Percentiles rank a stretch among this genome's conserved stretches.
Conservation (phyloP, 23 tunicate genomes). For the Halocynthia roretzi region DNA sequence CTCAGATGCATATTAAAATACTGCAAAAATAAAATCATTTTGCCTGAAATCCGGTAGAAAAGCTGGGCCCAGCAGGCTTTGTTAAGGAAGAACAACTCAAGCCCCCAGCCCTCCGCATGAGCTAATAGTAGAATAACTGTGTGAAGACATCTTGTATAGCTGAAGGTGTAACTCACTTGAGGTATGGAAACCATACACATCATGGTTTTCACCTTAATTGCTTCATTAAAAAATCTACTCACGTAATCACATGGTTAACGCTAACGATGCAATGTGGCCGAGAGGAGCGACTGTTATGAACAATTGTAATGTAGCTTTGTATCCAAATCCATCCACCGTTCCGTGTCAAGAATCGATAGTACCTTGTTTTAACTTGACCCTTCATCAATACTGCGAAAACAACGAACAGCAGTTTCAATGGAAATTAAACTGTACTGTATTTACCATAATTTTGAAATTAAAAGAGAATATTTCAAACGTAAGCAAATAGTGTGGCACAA, state of each 20-base stretch:
- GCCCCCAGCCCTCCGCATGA: background rate
- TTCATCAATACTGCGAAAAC: slow-evolving; percentile 61
- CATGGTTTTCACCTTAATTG: background rate
- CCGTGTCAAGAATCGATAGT: slow-evolving; percentile 79
- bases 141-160: too few relatives aligned
- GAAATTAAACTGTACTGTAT: too few relatives aligned
- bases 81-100: background rate
- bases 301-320: slow-evolving; percentile 87
- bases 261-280: slow-evolving; percentile 94
- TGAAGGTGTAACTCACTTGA: too few relatives aligned
- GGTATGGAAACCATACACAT: too few relatives aligned
- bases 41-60: too few relatives aligned
- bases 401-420: background rate
- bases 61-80: too few relatives aligned
- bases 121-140: too few relatives aligned
- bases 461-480: too few relatives aligned
- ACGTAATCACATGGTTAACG: slow-evolving; percentile 86
- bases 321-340: slow-evolving; percentile 90
- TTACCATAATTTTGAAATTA: too few relatives aligned
- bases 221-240: background rate
- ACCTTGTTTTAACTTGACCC: slow-evolving; percentile 85
- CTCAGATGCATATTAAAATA: too few relatives aligned
- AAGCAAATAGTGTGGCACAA: too few relatives aligned
- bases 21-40: too few relatives aligned
- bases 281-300: slow-evolving; percentile 87